phyloP scores from a whole-genome alignment of 1,140 invertebrate genomes.

The Drosophila nikananu region DNA sequence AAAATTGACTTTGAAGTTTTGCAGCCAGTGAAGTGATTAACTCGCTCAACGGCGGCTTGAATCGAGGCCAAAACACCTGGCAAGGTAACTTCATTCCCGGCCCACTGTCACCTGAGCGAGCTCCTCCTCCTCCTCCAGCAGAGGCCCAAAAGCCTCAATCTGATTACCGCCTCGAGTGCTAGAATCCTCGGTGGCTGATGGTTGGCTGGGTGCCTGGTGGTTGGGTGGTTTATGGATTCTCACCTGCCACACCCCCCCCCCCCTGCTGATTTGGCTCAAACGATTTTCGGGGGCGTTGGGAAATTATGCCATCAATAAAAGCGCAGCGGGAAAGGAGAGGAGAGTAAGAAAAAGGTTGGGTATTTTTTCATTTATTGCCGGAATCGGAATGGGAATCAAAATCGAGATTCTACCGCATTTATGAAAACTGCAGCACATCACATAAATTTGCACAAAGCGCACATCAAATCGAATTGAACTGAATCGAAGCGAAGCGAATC shows the following conservation, averaged over 20 bases:
- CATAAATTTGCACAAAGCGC: constrained; percentile 78
- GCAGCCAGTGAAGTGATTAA: neutral
- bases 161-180: constrained; percentile 76
- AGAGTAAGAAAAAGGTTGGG: neutral
- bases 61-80: neutral
- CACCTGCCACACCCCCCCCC: constrained; percentile 3
- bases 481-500: constrained; percentile 49
- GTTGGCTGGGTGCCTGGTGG: neutral
- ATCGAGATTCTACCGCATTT: constrained; percentile 37
- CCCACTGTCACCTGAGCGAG: constrained; percentile 45
- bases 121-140: neutral
- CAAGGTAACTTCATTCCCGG: neutral
- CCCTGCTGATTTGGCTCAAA: constrained; percentile 10
- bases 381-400: neutral
- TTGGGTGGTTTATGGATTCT: neutral
- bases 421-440: constrained; percentile 74
- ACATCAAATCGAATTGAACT: constrained; percentile 71
- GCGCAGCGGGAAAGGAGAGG: neutral
- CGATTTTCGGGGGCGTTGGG: constrained; percentile 38
- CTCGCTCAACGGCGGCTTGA: neutral
- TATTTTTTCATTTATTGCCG: constrained; percentile 39
- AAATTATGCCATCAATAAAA: constrained; percentile 71
- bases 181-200: constrained; percentile 20
- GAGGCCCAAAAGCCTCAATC: constrained; percentile 46
- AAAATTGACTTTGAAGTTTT: constrained; percentile 15